Percentiles rank a stretch among this genome's conserved stretches.
Evolutionary conservation across 2,797 vertebrate species (phyloP).

Genomic region (Muscicapa comitata): DNA sequence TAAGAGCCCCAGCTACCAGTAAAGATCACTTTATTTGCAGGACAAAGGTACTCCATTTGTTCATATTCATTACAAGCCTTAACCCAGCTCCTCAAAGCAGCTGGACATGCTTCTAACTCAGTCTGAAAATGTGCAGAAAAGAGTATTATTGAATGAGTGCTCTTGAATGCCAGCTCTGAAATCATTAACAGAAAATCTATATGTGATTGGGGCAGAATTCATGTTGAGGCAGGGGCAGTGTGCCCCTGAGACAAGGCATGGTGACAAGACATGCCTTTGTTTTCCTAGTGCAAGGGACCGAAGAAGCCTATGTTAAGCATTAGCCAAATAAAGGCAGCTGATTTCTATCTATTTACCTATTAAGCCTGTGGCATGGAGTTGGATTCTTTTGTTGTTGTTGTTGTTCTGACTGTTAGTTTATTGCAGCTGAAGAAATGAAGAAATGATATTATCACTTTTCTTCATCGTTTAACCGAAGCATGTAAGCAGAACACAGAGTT

Average conservation of each 20-base stretch:
- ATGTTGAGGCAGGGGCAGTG: not conserved
- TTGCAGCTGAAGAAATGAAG: not conserved
- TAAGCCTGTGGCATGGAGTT: not conserved
- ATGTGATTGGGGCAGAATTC: not conserved
- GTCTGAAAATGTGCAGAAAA: not conserved
- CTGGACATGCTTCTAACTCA: not conserved
- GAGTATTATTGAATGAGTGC: not conserved
- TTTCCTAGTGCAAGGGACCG: not conserved
- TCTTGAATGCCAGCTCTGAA: not conserved
- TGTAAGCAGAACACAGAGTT: not conserved
- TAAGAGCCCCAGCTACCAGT: not conserved
- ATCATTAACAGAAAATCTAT: not conserved
- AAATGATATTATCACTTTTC: not conserved
- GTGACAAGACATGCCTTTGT: slow-evolving; percentile 30
- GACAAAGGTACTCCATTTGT: not conserved
- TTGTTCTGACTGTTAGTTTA: not conserved
- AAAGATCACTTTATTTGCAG: not conserved
- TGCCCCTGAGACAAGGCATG: not conserved
- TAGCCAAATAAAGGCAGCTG: not conserved
- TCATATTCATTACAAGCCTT: not conserved
- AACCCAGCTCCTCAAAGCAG: not conserved
- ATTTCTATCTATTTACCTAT: not conserved
- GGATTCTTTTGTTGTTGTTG: not conserved
- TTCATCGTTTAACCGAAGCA: not conserved
- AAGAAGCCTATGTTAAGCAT: not conserved